Percentiles rank a stretch among this genome's conserved stretches.
Conservation (phyloP, 1,140 invertebrate species). For the Kradibia gibbosae region DNA sequence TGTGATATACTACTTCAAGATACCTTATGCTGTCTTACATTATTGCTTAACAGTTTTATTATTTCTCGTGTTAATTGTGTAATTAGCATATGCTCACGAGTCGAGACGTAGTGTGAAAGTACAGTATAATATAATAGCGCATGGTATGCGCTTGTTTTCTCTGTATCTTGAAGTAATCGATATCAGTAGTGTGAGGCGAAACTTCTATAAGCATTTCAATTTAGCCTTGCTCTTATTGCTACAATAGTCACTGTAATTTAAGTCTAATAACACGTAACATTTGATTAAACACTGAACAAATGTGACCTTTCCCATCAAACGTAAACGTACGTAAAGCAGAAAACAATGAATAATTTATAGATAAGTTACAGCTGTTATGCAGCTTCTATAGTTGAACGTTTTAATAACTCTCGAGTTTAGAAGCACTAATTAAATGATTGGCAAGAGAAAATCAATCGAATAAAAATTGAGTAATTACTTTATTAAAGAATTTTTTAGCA, state of each 20-base stretch:
- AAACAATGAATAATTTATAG: conserved; percentile 48
- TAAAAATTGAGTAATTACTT: conserved; percentile 28
- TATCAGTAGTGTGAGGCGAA: conserved; percentile 26
- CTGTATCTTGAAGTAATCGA: conserved; percentile 27
- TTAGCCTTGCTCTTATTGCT: conserved; percentile 42
- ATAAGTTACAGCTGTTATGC: conserved; percentile 8
- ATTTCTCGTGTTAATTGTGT: conserved; percentile 46
- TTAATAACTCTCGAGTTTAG: conserved; percentile 36
- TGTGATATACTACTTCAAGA: neutral
- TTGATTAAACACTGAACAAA: conserved; percentile 39
- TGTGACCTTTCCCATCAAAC: conserved; percentile 40
- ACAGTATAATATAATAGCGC: neutral
- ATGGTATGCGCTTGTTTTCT: conserved; percentile 21
- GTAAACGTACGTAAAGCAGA: neutral
- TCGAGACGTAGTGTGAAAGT: conserved; percentile 5
- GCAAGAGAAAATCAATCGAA: conserved; percentile 24
- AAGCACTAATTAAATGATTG: conserved; percentile 28
- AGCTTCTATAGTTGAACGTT: conserved; percentile 26
- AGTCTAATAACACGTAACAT: conserved; percentile 48
- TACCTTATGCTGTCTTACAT: neutral
- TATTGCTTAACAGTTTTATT: conserved; percentile 37
- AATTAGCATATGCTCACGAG: conserved; percentile 35
- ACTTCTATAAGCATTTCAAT: conserved; percentile 38
- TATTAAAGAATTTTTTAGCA: conserved; percentile 27
- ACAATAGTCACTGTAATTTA: conserved; percentile 51